Evolutionary conservation across 1,140 invertebrate genomes (phyloP).

Genomic region (Drosophila tropicalis): DNA sequence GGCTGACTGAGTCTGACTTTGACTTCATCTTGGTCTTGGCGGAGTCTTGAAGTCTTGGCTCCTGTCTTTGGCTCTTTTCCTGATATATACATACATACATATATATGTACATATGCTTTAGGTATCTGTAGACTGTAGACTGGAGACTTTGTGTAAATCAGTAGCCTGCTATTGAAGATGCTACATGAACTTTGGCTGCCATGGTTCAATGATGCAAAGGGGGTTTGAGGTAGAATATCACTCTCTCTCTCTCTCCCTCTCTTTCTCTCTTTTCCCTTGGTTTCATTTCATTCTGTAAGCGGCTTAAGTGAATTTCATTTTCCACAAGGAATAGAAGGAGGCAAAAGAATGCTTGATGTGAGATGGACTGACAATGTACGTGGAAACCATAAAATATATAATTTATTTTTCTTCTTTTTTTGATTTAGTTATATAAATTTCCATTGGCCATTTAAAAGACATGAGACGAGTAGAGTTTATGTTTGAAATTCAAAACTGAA

Average conservation of each 20-base stretch:
- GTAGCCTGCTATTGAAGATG: slow-evolving; percentile 61
- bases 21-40: slow-evolving; percentile 24
- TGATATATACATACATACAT: not conserved
- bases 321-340: slow-evolving; percentile 40
- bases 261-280: not conserved
- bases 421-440: too few species aligned
- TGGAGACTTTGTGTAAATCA: slow-evolving; percentile 54
- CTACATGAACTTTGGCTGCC: slow-evolving; percentile 51
- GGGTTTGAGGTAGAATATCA: not conserved
- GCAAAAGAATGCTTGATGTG: slow-evolving; percentile 17
- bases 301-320: slow-evolving; percentile 48
- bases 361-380: slow-evolving; percentile 35
- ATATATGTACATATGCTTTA: not conserved
- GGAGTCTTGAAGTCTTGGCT: slow-evolving; percentile 12
- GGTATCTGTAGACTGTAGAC: slow-evolving; percentile 6
- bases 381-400: slow-evolving; percentile 36
- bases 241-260: too few species aligned
- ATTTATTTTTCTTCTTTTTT: not conserved
- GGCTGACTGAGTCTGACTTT: slow-evolving; percentile 29
- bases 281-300: slow-evolving; percentile 32
- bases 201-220: slow-evolving; percentile 37
- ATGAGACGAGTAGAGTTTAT: slow-evolving; percentile 22
- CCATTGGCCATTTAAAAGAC: not conserved
- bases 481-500: not conserved
- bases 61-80: slow-evolving; percentile 4